These are phyloP conservation scores for Tarsius wallacei DNA, from an alignment of 2,797 vertebrate species.

Conservation along the genomic window DNA sequence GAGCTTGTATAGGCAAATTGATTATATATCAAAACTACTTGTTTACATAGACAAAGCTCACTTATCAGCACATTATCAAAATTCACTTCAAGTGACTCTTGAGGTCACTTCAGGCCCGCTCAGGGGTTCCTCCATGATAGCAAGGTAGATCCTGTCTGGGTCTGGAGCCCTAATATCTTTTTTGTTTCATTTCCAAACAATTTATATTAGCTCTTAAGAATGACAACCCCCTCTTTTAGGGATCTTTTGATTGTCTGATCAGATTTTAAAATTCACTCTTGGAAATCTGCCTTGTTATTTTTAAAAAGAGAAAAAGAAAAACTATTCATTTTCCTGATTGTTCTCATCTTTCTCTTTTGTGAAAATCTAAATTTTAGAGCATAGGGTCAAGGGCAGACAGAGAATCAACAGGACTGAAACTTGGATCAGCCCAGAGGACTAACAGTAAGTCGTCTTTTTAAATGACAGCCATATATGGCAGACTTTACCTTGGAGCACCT, in stretches of 20 bases:
- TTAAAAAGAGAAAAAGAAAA: not conserved
- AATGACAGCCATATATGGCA: not conserved
- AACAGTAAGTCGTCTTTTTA: constrained; percentile 23
- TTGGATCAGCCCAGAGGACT: not conserved
- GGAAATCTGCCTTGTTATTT: constrained; percentile 21
- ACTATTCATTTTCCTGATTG: not conserved
- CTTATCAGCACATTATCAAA: not conserved
- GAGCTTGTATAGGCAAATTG: not conserved
- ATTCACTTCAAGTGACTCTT: not conserved
- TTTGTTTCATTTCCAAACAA: not conserved
- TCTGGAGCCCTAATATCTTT: not conserved
- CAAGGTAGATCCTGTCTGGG: not conserved
- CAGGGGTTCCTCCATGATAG: not conserved
- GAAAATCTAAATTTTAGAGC: not conserved
- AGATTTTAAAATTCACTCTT: constrained; percentile 46
- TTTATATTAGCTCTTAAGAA: not conserved
- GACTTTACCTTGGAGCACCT: not conserved
- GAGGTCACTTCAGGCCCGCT: not conserved
- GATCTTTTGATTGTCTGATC: constrained; percentile 7
- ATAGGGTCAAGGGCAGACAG: not conserved
- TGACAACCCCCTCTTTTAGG: not conserved
- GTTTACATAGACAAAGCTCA: not conserved
- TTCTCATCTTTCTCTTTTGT: not conserved
- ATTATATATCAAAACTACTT: not conserved
- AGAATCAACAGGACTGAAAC: constrained; percentile 31